Conservation (phyloP, 2,888 invertebrate species). For the Polydrusus tereticollis region DNA sequence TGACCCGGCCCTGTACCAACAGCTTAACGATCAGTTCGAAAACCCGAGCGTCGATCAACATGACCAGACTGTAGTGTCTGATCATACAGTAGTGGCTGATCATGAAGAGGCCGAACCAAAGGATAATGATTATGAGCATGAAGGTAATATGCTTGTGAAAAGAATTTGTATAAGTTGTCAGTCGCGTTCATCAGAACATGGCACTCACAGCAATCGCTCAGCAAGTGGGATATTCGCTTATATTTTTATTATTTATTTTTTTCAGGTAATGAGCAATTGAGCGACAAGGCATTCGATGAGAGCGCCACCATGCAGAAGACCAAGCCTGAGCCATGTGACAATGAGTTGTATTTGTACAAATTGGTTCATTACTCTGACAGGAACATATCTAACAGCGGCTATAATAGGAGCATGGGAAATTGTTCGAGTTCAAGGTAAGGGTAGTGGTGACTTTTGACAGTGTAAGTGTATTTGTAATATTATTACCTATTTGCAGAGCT, state of each 20-base stretch:
- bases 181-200: no score
- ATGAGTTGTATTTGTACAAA: conserved; percentile 70
- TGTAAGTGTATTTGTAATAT: no score
- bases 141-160: conserved; percentile 18
- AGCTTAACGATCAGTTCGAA: conserved; percentile 31
- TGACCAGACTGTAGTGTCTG: not conserved
- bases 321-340: conserved; percentile 87
- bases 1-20: conserved; percentile 38
- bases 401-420: conserved; percentile 63
- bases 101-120: conserved; percentile 36
- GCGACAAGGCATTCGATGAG: conserved; percentile 44
- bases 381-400: conserved; percentile 62
- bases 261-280: conserved; percentile 42
- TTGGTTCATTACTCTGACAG: conserved; percentile 62
- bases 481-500: conserved; percentile 68
- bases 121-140: conserved; percentile 41
- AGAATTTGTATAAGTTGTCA: no score
- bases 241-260: not conserved
- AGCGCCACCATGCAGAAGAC: conserved; percentile 70
- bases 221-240: no score
- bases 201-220: no score
- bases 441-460: no score
- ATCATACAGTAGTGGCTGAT: conserved; percentile 14
- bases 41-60: conserved; percentile 26
- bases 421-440: conserved; percentile 62